phyloP scores from a whole-genome alignment of 2,888 invertebrate species.

The Liodrosophila aerea region DNA sequence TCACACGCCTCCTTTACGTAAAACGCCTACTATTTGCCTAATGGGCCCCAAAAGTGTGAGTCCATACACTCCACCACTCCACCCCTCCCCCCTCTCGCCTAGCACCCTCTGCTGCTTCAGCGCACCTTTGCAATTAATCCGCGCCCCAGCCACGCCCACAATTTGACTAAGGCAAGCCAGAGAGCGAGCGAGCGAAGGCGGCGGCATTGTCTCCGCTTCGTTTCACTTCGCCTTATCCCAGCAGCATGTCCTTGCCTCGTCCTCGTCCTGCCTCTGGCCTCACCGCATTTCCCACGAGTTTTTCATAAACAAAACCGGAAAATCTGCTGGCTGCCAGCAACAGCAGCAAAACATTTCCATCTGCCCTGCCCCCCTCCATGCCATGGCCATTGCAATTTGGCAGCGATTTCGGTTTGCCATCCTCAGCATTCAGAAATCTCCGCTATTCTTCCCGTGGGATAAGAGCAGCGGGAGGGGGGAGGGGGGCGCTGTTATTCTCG shows the following conservation, averaged over 20 bases:
- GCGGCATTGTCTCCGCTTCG: no score
- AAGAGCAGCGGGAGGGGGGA: background rate
- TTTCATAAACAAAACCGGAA: slow-evolving; percentile 75
- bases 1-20: background rate
- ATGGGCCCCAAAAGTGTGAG: slow-evolving; percentile 53
- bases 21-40: slow-evolving; percentile 68
- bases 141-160: slow-evolving; percentile 45
- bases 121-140: slow-evolving; percentile 77
- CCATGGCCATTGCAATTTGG: slow-evolving; percentile 66
- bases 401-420: slow-evolving; percentile 62
- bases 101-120: slow-evolving; percentile 16
- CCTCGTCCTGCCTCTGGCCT: background rate
- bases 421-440: slow-evolving; percentile 12
- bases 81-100: background rate
- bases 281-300: slow-evolving; percentile 35
- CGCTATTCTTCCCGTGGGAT: background rate
- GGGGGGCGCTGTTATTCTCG: slow-evolving; percentile 57
- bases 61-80: slow-evolving; percentile 22
- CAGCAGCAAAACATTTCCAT: slow-evolving; percentile 57
- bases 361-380: slow-evolving; percentile 37
- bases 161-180: slow-evolving; percentile 50
- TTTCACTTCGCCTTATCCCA: slow-evolving; percentile 19
- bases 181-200: no score
- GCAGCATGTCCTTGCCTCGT: background rate
- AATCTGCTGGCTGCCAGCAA: slow-evolving; percentile 73